These are phyloP conservation scores for Simalia tracyae DNA, from an alignment of 2,797 vertebrate species.

Conservation along the genomic window DNA sequence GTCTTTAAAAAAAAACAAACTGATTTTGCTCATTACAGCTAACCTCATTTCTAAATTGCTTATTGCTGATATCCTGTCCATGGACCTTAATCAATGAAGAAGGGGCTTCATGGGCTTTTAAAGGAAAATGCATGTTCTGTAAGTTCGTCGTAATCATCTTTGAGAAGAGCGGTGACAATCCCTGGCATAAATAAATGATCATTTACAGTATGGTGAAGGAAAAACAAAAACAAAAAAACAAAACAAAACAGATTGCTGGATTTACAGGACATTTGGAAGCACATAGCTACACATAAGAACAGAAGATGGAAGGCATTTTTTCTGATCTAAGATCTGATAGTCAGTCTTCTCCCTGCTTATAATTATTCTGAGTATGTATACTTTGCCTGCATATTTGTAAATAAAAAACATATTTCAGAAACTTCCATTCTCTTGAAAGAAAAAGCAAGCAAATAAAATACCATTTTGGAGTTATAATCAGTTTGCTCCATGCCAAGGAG, in stretches of 20 bases:
- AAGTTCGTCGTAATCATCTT: neutral
- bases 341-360: neutral
- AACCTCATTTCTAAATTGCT: conserved; percentile 32
- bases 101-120: conserved; percentile 9
- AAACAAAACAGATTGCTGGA: conserved; percentile 44
- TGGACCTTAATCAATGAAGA: conserved; percentile 20
- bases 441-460: neutral
- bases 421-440: neutral
- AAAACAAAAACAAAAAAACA: neutral
- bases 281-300: neutral
- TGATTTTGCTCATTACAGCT: conserved; percentile 13
- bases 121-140: neutral
- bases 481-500: neutral
- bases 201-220: conserved; percentile 39
- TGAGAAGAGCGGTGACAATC: neutral
- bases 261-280: conserved; percentile 32
- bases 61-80: neutral
- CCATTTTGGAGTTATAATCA: neutral
- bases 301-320: neutral
- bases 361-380: neutral
- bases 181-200: conserved; percentile 33
- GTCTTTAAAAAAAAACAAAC: neutral
- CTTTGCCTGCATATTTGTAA: neutral
- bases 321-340: neutral
- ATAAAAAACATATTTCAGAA: neutral